Conservation (phyloP, 2,888 invertebrate genomes). For the Oscheius sp. region DNA sequence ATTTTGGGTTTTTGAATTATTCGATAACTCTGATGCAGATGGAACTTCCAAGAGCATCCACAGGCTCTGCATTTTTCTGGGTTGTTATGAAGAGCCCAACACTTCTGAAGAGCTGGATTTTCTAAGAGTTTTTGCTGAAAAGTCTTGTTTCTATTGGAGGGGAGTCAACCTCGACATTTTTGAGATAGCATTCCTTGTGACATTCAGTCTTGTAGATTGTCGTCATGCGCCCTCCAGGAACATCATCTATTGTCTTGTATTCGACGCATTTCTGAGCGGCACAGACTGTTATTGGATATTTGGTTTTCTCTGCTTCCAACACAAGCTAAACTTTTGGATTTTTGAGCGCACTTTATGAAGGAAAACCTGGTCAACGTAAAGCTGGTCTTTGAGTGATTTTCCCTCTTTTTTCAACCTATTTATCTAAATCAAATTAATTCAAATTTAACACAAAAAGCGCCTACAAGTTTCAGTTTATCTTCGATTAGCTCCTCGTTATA, state of each 20-base stretch:
- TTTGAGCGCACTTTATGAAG: no score
- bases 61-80: not conserved
- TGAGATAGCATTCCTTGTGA: constrained; percentile 35
- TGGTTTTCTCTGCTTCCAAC: not conserved
- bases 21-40: constrained; percentile 11
- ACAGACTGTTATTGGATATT: constrained; percentile 42
- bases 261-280: constrained; percentile 29
- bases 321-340: no score
- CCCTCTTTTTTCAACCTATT: not conserved
- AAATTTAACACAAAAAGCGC: no score
- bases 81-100: not conserved
- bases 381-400: not conserved
- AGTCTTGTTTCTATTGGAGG: no score
- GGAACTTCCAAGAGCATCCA: constrained; percentile 3
- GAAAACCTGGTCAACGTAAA: constrained; percentile 22
- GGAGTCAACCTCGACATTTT: constrained; percentile 19
- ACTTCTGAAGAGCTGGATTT: not conserved
- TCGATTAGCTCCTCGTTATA: not conserved
- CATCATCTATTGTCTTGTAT: not conserved
- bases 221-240: not conserved
- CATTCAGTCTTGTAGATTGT: constrained; percentile 36
- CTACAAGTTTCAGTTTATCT: constrained; percentile 10
- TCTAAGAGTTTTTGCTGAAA: not conserved
- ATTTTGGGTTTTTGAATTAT: not conserved
- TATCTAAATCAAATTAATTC: not conserved